Conservation (phyloP, 2,113 vertebrate genomes). For the Ceyx melanurus region DNA sequence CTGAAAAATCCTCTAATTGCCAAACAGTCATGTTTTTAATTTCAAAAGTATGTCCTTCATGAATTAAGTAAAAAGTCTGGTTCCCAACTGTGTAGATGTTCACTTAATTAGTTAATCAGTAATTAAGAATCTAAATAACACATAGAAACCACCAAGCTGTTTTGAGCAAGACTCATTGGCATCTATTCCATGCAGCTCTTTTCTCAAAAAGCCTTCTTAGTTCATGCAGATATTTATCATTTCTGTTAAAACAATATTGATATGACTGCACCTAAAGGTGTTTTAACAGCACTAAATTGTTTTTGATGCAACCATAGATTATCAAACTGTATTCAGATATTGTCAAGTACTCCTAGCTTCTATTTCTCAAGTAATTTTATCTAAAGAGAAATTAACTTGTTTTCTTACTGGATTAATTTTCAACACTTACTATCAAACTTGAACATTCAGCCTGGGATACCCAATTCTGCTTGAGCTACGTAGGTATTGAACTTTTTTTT, state of each 20-base stretch:
- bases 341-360: background rate
- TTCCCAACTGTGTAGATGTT: background rate
- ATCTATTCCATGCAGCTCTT: background rate
- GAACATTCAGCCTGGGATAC: background rate
- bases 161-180: background rate
- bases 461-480: background rate
- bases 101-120: background rate
- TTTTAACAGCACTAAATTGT: background rate
- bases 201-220: background rate
- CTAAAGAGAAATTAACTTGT: background rate
- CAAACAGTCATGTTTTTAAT: background rate
- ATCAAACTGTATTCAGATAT: background rate
- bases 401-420: background rate
- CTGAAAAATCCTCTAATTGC: background rate
- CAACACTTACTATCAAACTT: background rate
- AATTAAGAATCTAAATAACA: background rate
- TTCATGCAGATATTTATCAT: background rate
- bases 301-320: background rate
- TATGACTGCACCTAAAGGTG: background rate
- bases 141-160: background rate
- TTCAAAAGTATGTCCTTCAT: background rate
- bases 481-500: background rate
- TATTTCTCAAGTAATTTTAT: background rate
- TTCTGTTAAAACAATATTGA: background rate
- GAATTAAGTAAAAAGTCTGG: background rate